Conservation (phyloP, 2,113 vertebrate species). For the Podarcis muralis region DNA sequence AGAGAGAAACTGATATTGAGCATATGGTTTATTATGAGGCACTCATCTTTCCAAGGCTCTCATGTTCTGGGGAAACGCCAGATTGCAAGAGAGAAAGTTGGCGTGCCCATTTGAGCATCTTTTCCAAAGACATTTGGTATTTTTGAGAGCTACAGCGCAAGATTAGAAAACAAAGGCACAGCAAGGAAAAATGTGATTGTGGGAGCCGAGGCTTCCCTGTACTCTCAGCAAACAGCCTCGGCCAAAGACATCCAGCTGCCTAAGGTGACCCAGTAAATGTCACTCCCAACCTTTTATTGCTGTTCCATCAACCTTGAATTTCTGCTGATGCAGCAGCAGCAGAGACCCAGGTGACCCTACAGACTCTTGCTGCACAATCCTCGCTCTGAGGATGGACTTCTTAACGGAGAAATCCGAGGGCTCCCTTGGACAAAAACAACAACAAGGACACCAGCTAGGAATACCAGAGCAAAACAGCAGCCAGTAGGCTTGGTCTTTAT, state of each 20-base stretch:
- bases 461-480: too few species aligned
- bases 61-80: background rate
- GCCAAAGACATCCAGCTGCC: background rate
- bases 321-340: too few species aligned
- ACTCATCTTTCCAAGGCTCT: constrained; percentile 36
- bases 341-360: too few species aligned
- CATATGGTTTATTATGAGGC: constrained; percentile 60
- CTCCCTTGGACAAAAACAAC: too few species aligned
- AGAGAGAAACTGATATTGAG: constrained; percentile 43
- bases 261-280: background rate
- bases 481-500: too few species aligned
- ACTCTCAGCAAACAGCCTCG: too few species aligned
- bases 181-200: background rate
- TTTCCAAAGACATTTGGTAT: constrained; percentile 39
- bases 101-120: constrained; percentile 24
- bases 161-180: background rate
- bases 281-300: background rate
- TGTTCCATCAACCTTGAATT: background rate
- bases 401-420: too few species aligned
- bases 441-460: too few species aligned
- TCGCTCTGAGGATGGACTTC: too few species aligned
- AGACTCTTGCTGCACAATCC: too few species aligned
- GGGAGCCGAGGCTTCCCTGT: background rate
- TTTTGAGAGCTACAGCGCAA: background rate
- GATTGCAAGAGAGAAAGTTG: background rate